Percentiles rank a stretch among this genome's conserved stretches.
Evolutionary conservation across 1,140 invertebrate genomes (phyloP).

Genomic region (Dendrolimus kikuchii): DNA sequence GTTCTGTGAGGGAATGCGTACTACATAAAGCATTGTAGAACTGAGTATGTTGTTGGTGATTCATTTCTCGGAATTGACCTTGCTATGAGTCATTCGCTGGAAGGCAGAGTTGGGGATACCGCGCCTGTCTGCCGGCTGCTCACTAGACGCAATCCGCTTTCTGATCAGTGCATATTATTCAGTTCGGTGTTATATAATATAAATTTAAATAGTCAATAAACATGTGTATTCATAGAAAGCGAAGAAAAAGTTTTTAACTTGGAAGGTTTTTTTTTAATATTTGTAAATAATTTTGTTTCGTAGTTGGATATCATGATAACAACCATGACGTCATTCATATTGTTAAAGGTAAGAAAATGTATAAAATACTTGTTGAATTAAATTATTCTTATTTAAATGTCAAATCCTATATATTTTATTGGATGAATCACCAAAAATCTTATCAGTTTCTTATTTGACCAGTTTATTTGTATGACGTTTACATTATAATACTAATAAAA

Average conservation of each 20-base stretch:
- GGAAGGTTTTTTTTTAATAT: constrained; percentile 25
- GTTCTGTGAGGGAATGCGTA: constrained; percentile 55
- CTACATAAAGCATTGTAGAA: constrained; percentile 63
- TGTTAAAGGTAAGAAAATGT: constrained; percentile 59
- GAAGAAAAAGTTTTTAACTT: constrained; percentile 29
- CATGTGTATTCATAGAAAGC: constrained; percentile 42
- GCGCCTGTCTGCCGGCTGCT: constrained; percentile 67
- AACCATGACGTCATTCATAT: constrained; percentile 72
- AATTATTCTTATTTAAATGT: neutral
- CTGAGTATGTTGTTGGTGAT: constrained; percentile 62
- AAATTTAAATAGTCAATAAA: constrained; percentile 27
- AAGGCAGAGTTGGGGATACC: constrained; percentile 71
- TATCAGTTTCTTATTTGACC: constrained; percentile 58
- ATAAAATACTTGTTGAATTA: constrained; percentile 6
- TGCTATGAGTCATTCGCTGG: constrained; percentile 72
- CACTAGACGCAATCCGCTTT: constrained; percentile 55
- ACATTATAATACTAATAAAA: constrained; percentile 22
- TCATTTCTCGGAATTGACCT: constrained; percentile 74
- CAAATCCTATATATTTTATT: constrained; percentile 7
- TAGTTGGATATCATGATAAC: constrained; percentile 69
- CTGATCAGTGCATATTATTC: constrained; percentile 34
- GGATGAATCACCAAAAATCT: constrained; percentile 32
- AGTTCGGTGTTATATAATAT: constrained; percentile 27
- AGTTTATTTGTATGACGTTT: constrained; percentile 35
- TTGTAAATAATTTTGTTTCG: constrained; percentile 57